Evolutionary conservation across 1,140 invertebrate species (phyloP), one percentile per base, ranked within the genome.

Genomic region (Tetramorium parvispinum): DNA sequence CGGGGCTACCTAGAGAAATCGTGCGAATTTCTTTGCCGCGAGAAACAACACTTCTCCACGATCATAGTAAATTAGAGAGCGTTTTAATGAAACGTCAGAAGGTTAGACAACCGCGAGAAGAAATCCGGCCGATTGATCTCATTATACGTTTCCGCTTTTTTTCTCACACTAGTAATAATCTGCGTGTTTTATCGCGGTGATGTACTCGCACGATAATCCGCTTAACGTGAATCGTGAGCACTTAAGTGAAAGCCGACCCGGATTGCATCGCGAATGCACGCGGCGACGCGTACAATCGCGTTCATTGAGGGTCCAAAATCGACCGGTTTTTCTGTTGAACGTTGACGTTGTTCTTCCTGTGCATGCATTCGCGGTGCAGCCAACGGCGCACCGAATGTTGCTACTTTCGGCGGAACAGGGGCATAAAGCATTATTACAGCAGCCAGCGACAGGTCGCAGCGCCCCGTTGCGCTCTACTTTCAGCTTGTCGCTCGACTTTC

Each of bases 241-340:
- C 63, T 90, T 83, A 88, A 91, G 89, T 88, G 89, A 90, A 91
- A 91, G 89, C 89, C 85, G 61, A 55, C 75, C 81, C 10, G 81
- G 79, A 46, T 81, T 57, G 75, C 73, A 40, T 49, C 79, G 73
- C 32, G 53, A 51, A 43, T 66, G 73, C 61, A 83, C 1, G 32
- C 32, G 32, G 32, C 32, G 43, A 32, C 7, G 40, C 32, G n/a
- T 21, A 24, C 4, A 21, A 76, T 40, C n/a, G 53, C 40, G 18
- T 46, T 63, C 43, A n/a, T 79, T n/a, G 10, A 27, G 2, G n/a
- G 3, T 11, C 18, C 24, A 43, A 75, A 37, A 75, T 83, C 55
- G 68, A 73, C 27, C 55, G 7, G 53, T 83, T 75, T 83, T 75
- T 75, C 40, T 21, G 37, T 40, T 8, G n/a, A 77, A 61, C 21